Base-by-base conservation (phyloP, 2,113 vertebrate genomes). In the Gobius niger region DNA sequence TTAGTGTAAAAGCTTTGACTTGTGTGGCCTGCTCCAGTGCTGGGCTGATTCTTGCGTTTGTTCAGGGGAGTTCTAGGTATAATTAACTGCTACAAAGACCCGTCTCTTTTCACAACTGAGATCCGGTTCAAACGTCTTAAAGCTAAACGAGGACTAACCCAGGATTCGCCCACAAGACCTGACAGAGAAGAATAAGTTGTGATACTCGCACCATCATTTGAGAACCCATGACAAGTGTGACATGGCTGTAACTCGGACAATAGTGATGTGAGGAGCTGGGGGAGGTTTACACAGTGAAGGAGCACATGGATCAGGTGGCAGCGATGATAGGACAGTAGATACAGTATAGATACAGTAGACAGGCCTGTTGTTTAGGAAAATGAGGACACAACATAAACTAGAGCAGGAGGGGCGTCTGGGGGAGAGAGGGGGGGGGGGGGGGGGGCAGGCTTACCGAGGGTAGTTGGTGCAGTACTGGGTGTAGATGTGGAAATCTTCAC, bases 391-490 rank as follows among this genome's bases (percentile, higher is more conserved):
- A 63, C 42, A 47, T 46, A 19, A 63, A 63, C 61, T 19, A 54
- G 8, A 4, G 7, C 18, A 16, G n/a, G 9, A 1, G 15, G 52
- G 7, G 1, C 13, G 0, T 9, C 7, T 46, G 24, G 3, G 24
- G 24, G 24, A 4, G 24, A 34, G 5, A 34, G 24, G 7, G 54
- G 52, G 19, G 52, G 8, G 5, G 51, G 51, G 7, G 49, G 16
- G 8, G 8, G 52, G 24, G 52, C 7, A 14, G 53, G 73, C 86
- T 87, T 83, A 90, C 96, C 95, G 94, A 60, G 96, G 96, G 64
- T 98, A 98, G 90, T 98, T 98, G 65, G 96, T 98, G 88, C 96
- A 98, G 81, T 98, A 98, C 85, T 98, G 95, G 0, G 96, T 98
- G 61, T 98, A 98, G 81, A 98, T 95, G 84, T 98, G 96, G 88